Evolutionary conservation across 2,113 vertebrate genomes (phyloP), one percentile per base, ranked within the genome.

Genomic region (Eubucco bourcierii): DNA sequence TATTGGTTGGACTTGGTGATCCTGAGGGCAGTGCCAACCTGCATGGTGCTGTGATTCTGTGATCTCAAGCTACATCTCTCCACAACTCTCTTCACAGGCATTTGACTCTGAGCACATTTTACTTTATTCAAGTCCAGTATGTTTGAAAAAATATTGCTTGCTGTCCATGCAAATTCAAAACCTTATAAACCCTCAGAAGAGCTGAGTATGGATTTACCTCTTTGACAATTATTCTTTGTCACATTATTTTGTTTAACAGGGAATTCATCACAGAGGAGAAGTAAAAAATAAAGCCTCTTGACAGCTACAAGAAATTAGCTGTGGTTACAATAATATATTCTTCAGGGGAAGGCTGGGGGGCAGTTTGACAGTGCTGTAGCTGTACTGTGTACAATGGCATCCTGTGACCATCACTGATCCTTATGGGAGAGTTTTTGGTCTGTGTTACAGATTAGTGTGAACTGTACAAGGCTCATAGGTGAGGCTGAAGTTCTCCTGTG

Each of bases 211-310:
- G 92, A 91, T 95, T 95, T 77, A 67, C 72, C n/a, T 53, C 86
- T 53, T 70, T 92, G 82, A 95, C 93, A 94, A 93, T 87, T 94
- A 95, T 70, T 96, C 66, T 80, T 91, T 88, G 72, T 95, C 91
- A 88, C 78, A 46, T 81, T 77, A 72, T 39, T 84, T 65, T 94
- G 56, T 59, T 77, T 95, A 91, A 75, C 37, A 92, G 79, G 64
- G 81, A 96, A 94, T 91, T 95, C 80, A 79, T 74, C 85, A 86
- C 37, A 75, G 47, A 15, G 19, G 31, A 88, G 60, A 77, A 91
- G 33, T 71, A 89, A 75, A 44, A 95, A 71, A 78, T 77, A 65
- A 75, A 84, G 23, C 31, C 37, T 83, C 25, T 83, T 91, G 90
- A 87, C 79, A 76, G 80, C 46, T 92, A 90, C 65, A 80, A 92